Base-by-base conservation (phyloP, 2,888 invertebrate genomes). In the Mycogona germanica region DNA sequence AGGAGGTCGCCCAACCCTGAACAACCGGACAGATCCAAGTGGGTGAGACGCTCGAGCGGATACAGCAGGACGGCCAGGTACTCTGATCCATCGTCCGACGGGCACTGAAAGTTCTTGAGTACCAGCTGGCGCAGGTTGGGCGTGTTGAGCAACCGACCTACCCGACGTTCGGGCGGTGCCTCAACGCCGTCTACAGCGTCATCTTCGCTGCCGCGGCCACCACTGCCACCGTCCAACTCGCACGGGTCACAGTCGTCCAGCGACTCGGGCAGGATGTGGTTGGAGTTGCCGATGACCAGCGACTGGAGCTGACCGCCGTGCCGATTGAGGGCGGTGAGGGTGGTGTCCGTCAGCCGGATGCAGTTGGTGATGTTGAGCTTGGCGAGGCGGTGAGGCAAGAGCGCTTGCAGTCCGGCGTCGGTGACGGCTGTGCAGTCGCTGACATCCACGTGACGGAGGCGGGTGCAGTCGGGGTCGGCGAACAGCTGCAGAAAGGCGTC, bases 341-440 rank as follows among this genome's bases (percentile, higher is more conserved):
- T 77, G 23, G 72, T 68, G 40, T 76, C 73, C 0, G 81, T 79
- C 42, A 89, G 70, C 59, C 77, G 75, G 58, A 77, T 75, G 67
- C 87, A 87, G 62, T 85, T 80, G 54, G 79, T 77, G 59, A 92
- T 73, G 61, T 87, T 84, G 46, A 93, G 70, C 59, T 83, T 82
- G 14, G 75, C 71, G 37, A 87, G 75, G 59, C 80, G 78, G 69
- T 91, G 91, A 48, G 76, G 76, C 68, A 85, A 72, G 17, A 92
- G 70, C 50, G 78, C 77, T 60, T 77, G 74, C 47, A 91, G 70
- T 54, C 85, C 82, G 57, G 75, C 72, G 66, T 85, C 82, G 9
- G 80, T 81, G 42, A 91, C 77, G 14, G 12, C 21, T 37, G 76
- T 75, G 25, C 84, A 80, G 65, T 84, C 80, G 50, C 80, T 74